Percentiles rank a stretch among this genome's conserved stretches.
These are phyloP conservation scores for Dryococelus australis DNA, from an alignment of 2,888 invertebrate species.

Conservation along the genomic window DNA sequence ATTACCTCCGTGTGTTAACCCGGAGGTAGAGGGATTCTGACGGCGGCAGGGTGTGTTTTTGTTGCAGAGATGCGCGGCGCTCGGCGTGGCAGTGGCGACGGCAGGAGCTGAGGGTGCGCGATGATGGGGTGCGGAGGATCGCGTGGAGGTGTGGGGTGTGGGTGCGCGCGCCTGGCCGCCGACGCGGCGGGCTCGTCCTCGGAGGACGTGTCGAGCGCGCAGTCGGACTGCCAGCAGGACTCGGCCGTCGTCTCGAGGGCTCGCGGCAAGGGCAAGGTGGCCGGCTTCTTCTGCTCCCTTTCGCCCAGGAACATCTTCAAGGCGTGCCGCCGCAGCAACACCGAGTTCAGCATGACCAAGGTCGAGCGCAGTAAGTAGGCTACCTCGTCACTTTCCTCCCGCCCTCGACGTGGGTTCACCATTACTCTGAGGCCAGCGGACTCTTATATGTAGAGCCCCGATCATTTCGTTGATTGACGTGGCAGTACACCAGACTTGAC, in stretches of 20 bases:
- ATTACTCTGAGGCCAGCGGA: too few relatives aligned
- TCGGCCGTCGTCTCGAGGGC: background rate
- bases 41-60: background rate
- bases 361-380: constrained; percentile 75
- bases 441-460: too few relatives aligned
- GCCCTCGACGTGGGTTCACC: too few relatives aligned
- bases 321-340: constrained; percentile 68
- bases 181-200: background rate
- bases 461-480: too few relatives aligned
- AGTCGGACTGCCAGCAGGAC: background rate
- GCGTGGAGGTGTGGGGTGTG: background rate
- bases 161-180: background rate
- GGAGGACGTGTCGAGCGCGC: constrained; percentile 18
- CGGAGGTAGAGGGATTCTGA: too few relatives aligned
- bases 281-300: constrained; percentile 30
- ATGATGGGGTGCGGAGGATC: constrained; percentile 25
- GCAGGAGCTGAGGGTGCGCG: background rate
- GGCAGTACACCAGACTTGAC: too few relatives aligned
- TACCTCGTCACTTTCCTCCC: too few relatives aligned
- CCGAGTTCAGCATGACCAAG: constrained; percentile 78
- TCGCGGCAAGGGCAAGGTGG: background rate
- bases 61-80: background rate
- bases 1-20: too few relatives aligned
- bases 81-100: background rate
- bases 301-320: constrained; percentile 65